phyloP scores from a whole-genome alignment of 1,140 invertebrate genomes.

The Heliothis subflexa region DNA sequence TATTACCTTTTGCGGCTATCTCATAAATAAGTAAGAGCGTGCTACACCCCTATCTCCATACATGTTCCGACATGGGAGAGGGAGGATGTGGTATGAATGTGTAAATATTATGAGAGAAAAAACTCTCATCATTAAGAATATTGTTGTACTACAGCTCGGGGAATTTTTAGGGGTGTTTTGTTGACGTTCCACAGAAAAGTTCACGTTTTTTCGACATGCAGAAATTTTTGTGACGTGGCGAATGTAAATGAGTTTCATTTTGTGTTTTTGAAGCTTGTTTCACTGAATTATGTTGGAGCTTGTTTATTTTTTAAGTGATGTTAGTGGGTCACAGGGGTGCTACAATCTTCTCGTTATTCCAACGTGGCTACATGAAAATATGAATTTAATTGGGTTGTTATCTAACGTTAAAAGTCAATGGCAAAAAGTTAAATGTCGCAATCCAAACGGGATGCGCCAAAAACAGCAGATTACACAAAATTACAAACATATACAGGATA shows the following conservation, averaged over 20 bases:
- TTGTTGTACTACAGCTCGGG: constrained; percentile 32
- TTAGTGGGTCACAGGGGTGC: not conserved
- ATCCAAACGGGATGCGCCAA: too few relatives aligned
- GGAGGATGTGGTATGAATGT: constrained; percentile 62
- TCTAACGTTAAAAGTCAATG: too few relatives aligned
- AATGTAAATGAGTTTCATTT: constrained; percentile 10
- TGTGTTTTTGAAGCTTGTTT: constrained; percentile 1
- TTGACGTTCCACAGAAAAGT: constrained; percentile 41
- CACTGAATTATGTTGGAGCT: not conserved
- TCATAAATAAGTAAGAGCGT: constrained; percentile 37
- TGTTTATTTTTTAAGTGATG: not conserved
- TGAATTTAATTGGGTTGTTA: too few relatives aligned
- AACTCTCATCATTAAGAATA: constrained; percentile 57
- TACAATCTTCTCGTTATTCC: too few relatives aligned
- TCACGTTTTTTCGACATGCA: constrained; percentile 18
- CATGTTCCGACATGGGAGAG: constrained; percentile 63
- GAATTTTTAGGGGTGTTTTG: constrained; percentile 45
- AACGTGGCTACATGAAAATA: too few relatives aligned
- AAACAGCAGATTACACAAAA: too few relatives aligned
- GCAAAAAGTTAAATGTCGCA: too few relatives aligned
- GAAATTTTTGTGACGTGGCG: constrained; percentile 2
- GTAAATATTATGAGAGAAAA: constrained; percentile 56
- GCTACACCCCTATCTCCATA: constrained; percentile 47
- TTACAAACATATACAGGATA: too few relatives aligned
- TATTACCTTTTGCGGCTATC: not conserved